A percentile compares a stretch with the other conserved stretches of the same genome.
Conservation (phyloP, 2,888 invertebrate genomes). For the Clepsis dumicolana region DNA sequence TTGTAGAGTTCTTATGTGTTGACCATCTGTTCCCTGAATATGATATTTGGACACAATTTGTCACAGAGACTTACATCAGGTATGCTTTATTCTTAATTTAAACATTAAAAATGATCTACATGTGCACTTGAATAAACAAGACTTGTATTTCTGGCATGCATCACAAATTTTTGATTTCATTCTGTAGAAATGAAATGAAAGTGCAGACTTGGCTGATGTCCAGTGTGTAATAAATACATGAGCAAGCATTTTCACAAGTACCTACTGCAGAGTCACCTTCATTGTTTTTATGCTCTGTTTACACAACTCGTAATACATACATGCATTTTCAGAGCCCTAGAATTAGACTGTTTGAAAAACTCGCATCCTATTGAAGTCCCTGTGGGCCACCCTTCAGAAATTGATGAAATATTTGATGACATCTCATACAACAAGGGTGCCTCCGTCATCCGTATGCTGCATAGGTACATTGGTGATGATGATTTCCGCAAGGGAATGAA, state of each 20-base stretch:
- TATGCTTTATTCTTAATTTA: constrained; percentile 49
- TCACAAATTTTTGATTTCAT: constrained; percentile 10
- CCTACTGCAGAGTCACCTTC: constrained; percentile 35
- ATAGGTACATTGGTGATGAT: constrained; percentile 96
- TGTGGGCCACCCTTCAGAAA: constrained; percentile 97
- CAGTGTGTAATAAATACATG: constrained; percentile 38
- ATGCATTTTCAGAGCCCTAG: constrained; percentile 88
- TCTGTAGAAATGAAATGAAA: constrained; percentile 28
- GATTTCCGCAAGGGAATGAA: constrained; percentile 98
- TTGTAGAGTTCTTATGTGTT: constrained; percentile 97
- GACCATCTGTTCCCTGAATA: constrained; percentile 97
- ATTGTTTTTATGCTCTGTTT: constrained; percentile 26
- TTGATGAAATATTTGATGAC: constrained; percentile 99
- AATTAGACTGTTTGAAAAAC: constrained; percentile 95
- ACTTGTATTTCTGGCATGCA: constrained; percentile 19
- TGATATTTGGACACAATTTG: constrained; percentile 99
- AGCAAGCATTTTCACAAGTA: constrained; percentile 29
- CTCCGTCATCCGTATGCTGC: constrained; percentile 97
- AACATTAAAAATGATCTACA: constrained; percentile 12
- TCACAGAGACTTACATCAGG: constrained; percentile 93
- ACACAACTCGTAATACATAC: constrained; percentile 19
- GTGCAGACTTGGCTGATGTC: constrained; percentile 28
- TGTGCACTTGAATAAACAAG: background rate
- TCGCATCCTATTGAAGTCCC: constrained; percentile 99
- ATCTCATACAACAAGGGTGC: constrained; percentile 99